Evolutionary conservation across 2,113 vertebrate genomes (phyloP), one percentile per base, ranked within the genome.

Genomic region (Rhegmatorhina hoffmannsi): DNA sequence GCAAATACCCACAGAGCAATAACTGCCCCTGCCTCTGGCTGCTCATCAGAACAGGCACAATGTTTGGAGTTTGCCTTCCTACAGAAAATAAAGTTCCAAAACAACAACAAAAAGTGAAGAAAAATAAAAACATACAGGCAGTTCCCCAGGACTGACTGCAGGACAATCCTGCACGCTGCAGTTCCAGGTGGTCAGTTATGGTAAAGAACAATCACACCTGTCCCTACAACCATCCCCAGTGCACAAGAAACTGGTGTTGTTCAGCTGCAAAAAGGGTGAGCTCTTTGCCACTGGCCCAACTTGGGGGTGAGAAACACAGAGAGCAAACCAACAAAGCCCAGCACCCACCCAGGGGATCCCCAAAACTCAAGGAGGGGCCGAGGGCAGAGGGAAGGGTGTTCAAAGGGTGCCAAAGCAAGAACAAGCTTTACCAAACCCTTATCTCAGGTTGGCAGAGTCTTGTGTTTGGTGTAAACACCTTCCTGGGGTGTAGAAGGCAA

Each of bases 401-500:
- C 44, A 26, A 44, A 33, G 28, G 5, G 4, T 4, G 2, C 16
- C 85, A 69, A 46, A 69, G 9, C 20, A 17, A 3, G 84, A 67
- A 86, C 29, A 49, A 93, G 34, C 34, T 53, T 29, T 67, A 25
- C 60, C 72, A 28, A 91, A 64, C 64, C 50, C 19, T 72, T 40
- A 47, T 69, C 83, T 74, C 23, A 19, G 56, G 56, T 11, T 44
- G 62, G 55, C 15, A 76, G 56, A 93, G 44, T 25, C 18, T 40
- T 46, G 52, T 79, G 36, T 64, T 89, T 26, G 79, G 55, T 58
- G 58, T 8, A 31, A 77, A 86, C 34, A 63, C 49, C 66, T 82
- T 69, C 36, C 21, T 29, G 58, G 76, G 69, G 80, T 20, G 86
- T 47, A 91, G 93, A 91, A 77, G 87, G 76, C 75, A 75, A 40